Base-by-base conservation (phyloP, 2,888 invertebrate genomes). In the Hydriomena furcata region DNA sequence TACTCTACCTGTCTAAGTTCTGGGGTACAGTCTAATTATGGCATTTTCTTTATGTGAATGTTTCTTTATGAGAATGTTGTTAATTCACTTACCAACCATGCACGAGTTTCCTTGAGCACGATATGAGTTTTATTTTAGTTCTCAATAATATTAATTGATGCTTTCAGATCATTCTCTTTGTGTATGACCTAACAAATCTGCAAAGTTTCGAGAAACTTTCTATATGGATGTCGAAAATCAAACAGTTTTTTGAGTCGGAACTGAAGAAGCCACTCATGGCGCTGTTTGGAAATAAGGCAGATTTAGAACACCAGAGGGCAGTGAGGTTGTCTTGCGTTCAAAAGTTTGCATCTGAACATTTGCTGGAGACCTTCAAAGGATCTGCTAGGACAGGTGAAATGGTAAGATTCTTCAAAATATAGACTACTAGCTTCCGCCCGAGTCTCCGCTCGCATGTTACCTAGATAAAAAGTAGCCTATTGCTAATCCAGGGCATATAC, bases 171-270 rank as follows among this genome's bases (percentile, higher is more conserved):
- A 92, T 96, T 42, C 76, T 97, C 42, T 87, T 97, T 58, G 95
- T 96, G 0, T 97, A 96, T 75, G 97, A 97, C 74, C 93, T 97
- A 43, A 96, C 96, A 21, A 96, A 95, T 74, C 88, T 92, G 36
- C 91, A 93, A 61, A 96, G 96, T 76, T 97, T 97, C 78, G 95
- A 96, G 47, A 93, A 93, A 67, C 82, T 97, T 10, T 87, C 91
- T 27, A 91, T 92, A 41, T 98, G 97, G 97, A 86, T 95, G 55
- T 78, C 84, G 0, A 84, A 84, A 51, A 88, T 93, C 0, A 86
- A 89, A 40, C 77, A 81, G 7, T 78, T 91, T 12, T 82, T 80
- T 32, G 79, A 84, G 17, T 55, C 66, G 7, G 84, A 91, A 54
- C 61, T 82, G 0, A 89, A 89, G 43, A 88, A 89, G 61, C 93